These are phyloP conservation scores for Brachylomia viminalis DNA, from an alignment of 2,888 invertebrate genomes.

Conservation along the genomic window DNA sequence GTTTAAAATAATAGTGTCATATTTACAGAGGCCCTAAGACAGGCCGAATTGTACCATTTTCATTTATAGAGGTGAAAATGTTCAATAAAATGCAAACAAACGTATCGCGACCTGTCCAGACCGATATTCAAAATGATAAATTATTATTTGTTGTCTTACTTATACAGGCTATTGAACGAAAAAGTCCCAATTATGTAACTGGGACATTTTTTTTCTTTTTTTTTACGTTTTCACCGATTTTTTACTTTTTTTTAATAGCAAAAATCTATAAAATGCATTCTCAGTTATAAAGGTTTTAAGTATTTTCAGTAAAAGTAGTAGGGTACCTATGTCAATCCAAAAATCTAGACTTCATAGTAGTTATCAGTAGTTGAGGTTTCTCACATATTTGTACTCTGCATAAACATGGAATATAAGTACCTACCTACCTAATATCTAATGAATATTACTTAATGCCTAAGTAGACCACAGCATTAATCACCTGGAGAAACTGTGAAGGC, in stretches of 20 bases:
- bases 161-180: background rate
- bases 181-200: background rate
- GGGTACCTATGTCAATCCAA: background rate
- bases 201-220: too few species aligned
- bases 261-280: background rate
- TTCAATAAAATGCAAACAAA: background rate
- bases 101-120: background rate
- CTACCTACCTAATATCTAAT: background rate
- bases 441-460: background rate
- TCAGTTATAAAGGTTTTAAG: background rate
- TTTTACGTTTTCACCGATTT: too few species aligned
- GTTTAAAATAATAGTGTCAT: background rate
- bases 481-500: background rate
- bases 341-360: background rate
- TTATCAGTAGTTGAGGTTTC: background rate
- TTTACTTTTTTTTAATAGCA: too few species aligned
- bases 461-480: background rate
- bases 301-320: background rate
- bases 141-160: background rate
- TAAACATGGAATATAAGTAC: background rate
- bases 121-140: background rate
- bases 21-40: background rate
- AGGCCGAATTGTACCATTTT: background rate
- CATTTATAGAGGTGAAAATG: background rate
- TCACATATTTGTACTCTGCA: background rate